Percentiles rank a stretch among this genome's conserved stretches.
Evolutionary conservation across 1,140 invertebrate species (phyloP).

Genomic region (Ceratina japonica): DNA sequence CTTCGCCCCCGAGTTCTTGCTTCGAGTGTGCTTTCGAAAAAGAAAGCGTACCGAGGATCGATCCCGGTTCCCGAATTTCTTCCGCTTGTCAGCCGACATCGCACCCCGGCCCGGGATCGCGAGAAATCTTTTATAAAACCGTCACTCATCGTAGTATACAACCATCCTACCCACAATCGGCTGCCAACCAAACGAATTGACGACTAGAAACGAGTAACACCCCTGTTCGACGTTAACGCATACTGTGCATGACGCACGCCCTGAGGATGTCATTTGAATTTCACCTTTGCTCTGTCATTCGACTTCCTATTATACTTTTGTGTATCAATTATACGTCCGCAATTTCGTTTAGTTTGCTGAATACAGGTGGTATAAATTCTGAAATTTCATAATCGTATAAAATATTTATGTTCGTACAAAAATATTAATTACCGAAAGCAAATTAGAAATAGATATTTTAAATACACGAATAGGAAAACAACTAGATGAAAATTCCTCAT

Average conservation of each 20-base stretch:
- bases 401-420: too few species aligned
- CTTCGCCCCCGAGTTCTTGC: constrained; percentile 43
- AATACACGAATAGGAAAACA: too few species aligned
- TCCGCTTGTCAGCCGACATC: constrained; percentile 33
- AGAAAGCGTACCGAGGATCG: constrained; percentile 33
- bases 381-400: too few species aligned
- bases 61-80: constrained; percentile 53
- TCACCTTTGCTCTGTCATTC: constrained; percentile 2
- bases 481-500: too few species aligned
- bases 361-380: too few species aligned
- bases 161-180: not conserved
- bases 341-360: too few species aligned
- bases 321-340: too few species aligned
- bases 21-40: constrained; percentile 34
- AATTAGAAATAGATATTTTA: too few species aligned
- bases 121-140: constrained; percentile 43
- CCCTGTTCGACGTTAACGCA: not conserved
- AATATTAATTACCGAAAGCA: too few species aligned
- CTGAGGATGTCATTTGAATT: constrained; percentile 11
- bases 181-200: constrained; percentile 38
- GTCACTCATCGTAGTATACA: constrained; percentile 40
- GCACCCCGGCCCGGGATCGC: not conserved
- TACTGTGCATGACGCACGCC: not conserved
- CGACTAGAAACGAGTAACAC: not conserved
- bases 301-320: not conserved